A percentile compares a stretch with the other conserved stretches of the same genome.
Conservation (phyloP, 2,113 vertebrate genomes). For the Gnathonemus echidnorhynchus region DNA sequence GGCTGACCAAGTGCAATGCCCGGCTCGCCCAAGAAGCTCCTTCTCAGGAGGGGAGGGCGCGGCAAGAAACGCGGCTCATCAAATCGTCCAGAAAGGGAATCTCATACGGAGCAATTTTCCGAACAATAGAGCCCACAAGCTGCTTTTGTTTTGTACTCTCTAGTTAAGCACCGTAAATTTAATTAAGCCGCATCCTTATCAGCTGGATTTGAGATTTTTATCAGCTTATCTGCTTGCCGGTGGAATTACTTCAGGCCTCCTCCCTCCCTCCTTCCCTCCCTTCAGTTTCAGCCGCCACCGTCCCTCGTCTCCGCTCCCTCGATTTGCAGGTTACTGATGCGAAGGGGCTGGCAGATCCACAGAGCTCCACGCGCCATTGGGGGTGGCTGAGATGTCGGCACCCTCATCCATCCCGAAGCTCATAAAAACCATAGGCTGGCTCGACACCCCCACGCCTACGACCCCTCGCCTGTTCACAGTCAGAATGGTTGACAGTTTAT, state of each 20-base stretch:
- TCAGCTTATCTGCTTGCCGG: conserved; percentile 17
- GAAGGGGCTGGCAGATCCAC: neutral
- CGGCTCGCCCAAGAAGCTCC: neutral
- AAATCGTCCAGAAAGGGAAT: neutral
- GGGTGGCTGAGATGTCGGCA: conserved; percentile 10
- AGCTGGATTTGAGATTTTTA: conserved; percentile 19
- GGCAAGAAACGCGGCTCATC: neutral
- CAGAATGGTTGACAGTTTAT: neutral
- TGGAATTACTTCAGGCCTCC: conserved; percentile 15
- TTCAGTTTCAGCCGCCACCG: conserved; percentile 32
- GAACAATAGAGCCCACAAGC: neutral
- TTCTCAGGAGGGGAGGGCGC: neutral
- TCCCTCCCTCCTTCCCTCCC: neutral
- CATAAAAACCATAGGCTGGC: neutral
- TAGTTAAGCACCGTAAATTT: conserved; percentile 3
- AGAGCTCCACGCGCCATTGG: neutral
- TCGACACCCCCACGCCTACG: neutral
- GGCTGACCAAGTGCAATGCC: neutral
- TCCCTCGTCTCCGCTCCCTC: conserved; percentile 30
- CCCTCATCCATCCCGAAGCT: neutral
- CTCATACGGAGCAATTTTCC: neutral
- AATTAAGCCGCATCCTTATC: conserved; percentile 20
- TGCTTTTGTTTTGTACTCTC: neutral
- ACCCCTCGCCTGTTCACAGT: neutral
- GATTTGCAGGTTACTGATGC: conserved; percentile 28